These are phyloP conservation scores for Epistrophe eligans DNA, from an alignment of 2,888 invertebrate species.

Conservation along the genomic window DNA sequence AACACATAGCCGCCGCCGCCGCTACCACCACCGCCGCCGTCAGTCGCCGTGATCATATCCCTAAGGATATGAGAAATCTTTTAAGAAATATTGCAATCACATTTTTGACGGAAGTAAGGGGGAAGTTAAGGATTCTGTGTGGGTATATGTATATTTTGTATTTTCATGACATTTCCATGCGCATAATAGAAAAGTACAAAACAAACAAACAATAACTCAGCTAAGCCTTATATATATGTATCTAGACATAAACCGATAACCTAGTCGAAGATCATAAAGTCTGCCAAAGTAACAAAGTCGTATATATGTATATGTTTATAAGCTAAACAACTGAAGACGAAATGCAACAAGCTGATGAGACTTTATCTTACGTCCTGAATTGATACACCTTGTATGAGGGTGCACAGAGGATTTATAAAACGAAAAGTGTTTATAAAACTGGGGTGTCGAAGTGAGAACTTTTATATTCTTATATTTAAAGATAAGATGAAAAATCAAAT, in stretches of 20 bases:
- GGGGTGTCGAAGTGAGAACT: not conserved
- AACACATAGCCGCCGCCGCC: not conserved
- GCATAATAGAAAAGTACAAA: constrained; percentile 39
- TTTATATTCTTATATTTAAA: not conserved
- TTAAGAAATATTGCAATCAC: constrained; percentile 71
- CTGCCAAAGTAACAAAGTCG: constrained; percentile 42
- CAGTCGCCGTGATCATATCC: constrained; percentile 10
- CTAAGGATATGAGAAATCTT: constrained; percentile 72
- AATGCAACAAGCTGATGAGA: constrained; percentile 67
- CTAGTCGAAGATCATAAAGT: constrained; percentile 61
- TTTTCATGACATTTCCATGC: constrained; percentile 40
- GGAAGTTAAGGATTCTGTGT: not conserved
- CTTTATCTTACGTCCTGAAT: constrained; percentile 54
- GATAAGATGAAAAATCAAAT: too few relatives aligned
- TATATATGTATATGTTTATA: not conserved
- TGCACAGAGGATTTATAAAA: not conserved
- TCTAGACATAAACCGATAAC: constrained; percentile 45
- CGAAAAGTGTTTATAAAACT: not conserved
- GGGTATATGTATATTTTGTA: not conserved
- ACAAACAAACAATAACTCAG: constrained; percentile 16
- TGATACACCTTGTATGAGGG: constrained; percentile 22
- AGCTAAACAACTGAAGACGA: constrained; percentile 13
- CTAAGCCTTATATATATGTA: not conserved
- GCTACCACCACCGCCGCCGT: too few relatives aligned
- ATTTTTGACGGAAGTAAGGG: constrained; percentile 57